phyloP scores from a whole-genome alignment of 1,140 invertebrate species.

The Plutomurus gul region DNA sequence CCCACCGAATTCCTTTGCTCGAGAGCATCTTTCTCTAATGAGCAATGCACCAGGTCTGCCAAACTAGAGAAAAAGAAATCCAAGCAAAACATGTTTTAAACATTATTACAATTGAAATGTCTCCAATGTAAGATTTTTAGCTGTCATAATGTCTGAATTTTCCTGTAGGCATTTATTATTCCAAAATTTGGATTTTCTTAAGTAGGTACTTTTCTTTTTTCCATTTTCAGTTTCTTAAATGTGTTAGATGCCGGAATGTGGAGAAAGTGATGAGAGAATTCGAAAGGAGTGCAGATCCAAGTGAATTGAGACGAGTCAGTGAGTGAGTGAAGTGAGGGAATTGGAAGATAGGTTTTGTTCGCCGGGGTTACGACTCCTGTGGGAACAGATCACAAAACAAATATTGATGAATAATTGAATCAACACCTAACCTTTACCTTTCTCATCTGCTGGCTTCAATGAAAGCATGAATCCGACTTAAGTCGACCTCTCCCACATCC shows the following conservation, averaged over 20 bases:
- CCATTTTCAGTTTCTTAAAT: neutral
- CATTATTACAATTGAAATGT: too few species aligned
- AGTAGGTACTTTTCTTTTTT: too few species aligned
- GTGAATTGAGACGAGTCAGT: neutral
- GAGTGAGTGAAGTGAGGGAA: neutral
- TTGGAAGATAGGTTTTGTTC: neutral
- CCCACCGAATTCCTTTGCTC: too few species aligned
- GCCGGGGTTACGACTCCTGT: conserved; percentile 5
- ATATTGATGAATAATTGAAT: conserved; percentile 36
- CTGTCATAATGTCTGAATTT: too few species aligned
- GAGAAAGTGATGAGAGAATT: neutral
- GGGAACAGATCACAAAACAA: conserved; percentile 24
- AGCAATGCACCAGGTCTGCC: too few species aligned
- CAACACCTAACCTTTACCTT: conserved; percentile 19
- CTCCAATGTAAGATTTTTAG: too few species aligned
- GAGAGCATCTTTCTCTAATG: too few species aligned
- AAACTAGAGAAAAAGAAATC: too few species aligned
- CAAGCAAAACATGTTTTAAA: too few species aligned
- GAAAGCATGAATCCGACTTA: neutral
- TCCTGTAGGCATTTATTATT: too few species aligned
- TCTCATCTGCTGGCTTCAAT: neutral
- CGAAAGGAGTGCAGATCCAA: neutral
- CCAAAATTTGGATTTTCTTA: too few species aligned
- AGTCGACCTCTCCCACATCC: neutral
- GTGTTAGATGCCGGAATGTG: neutral